phyloP scores from a whole-genome alignment of 2,888 invertebrate genomes.

The Drosophila diplacantha region DNA sequence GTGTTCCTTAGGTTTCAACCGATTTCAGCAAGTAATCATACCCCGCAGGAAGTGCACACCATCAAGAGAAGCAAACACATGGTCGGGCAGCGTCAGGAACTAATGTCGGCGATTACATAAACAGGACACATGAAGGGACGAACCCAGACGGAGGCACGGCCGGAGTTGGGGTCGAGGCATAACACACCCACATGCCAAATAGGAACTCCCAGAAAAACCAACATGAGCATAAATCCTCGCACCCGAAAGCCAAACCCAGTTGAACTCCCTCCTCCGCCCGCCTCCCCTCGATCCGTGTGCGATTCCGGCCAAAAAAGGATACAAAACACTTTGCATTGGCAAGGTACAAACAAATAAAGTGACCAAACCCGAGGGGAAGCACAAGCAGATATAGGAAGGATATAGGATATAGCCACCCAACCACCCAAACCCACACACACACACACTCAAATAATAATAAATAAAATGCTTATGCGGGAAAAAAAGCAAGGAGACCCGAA shows the following conservation, averaged over 20 bases:
- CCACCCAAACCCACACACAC: slow-evolving; percentile 3
- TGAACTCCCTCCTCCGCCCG: slow-evolving; percentile 2
- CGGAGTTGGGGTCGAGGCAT: slow-evolving; percentile 36
- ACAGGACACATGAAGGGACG: slow-evolving; percentile 72
- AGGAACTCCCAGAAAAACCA: slow-evolving; percentile 55
- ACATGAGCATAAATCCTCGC: slow-evolving; percentile 63
- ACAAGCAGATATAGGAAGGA: slow-evolving; percentile 18
- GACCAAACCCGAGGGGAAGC: slow-evolving; percentile 61
- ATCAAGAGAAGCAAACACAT: slow-evolving; percentile 23
- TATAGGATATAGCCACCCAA: slow-evolving; percentile 45
- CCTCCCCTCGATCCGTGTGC: slow-evolving; percentile 8
- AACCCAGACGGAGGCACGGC: slow-evolving; percentile 32
- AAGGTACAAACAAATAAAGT: slow-evolving; percentile 68
- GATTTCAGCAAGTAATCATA: not conserved
- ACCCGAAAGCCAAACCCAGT: slow-evolving; percentile 59
- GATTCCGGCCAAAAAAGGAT: slow-evolving; percentile 49
- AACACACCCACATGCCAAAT: slow-evolving; percentile 41
- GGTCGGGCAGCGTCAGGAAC: slow-evolving; percentile 50
- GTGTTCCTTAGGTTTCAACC: not conserved
- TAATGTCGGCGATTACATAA: slow-evolving; percentile 71
- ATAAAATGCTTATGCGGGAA: slow-evolving; percentile 62
- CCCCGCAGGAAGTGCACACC: slow-evolving; percentile 11
- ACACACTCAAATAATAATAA: slow-evolving; percentile 66
- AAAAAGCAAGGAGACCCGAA: slow-evolving; percentile 27
- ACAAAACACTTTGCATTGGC: slow-evolving; percentile 61